A percentile compares a stretch with the other conserved stretches of the same genome.
Evolutionary conservation across 2,113 vertebrate species (phyloP).

Genomic region (Kobus ellipsiprymnus): DNA sequence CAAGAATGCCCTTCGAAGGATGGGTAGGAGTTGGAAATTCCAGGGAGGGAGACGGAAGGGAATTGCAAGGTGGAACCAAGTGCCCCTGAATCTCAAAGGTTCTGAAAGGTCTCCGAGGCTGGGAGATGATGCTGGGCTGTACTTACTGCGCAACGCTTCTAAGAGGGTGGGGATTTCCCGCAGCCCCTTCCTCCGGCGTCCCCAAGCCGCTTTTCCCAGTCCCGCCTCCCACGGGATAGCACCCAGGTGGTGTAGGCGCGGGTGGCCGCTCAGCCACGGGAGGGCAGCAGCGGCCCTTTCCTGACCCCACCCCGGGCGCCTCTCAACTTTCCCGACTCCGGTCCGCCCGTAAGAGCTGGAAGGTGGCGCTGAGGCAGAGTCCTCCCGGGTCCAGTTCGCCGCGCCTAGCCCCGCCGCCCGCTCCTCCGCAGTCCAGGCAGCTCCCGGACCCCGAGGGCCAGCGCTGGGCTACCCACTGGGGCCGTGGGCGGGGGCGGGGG

Average conservation of each 20-base stretch:
- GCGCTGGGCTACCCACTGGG: fast-evolving
- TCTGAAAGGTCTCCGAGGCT: not conserved
- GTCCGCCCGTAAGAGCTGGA: not conserved
- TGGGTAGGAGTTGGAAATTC: not conserved
- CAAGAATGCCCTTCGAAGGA: not conserved
- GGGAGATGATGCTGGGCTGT: not conserved
- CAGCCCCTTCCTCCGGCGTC: not conserved
- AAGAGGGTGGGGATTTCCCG: not conserved
- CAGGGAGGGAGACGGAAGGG: not conserved
- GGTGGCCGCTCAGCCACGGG: not conserved
- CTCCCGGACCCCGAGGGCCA: fast-evolving
- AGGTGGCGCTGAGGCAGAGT: not conserved
- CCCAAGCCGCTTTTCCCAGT: not conserved
- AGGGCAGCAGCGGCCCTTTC: constrained; percentile 66
- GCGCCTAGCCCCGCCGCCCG: not conserved
- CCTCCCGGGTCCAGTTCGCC: not conserved
- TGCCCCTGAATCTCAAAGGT: not conserved
- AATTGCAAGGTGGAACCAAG: not conserved
- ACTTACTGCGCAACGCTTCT: not conserved
- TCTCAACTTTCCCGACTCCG: constrained; percentile 55
- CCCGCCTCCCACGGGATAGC: not conserved
- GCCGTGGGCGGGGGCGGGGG: not conserved
- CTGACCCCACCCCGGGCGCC: constrained; percentile 26
- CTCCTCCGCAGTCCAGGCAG: too few relatives aligned
- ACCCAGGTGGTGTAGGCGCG: not conserved